Evolutionary conservation across 2,797 vertebrate species (phyloP).

Genomic region (Ambastaia sidthimunki): DNA sequence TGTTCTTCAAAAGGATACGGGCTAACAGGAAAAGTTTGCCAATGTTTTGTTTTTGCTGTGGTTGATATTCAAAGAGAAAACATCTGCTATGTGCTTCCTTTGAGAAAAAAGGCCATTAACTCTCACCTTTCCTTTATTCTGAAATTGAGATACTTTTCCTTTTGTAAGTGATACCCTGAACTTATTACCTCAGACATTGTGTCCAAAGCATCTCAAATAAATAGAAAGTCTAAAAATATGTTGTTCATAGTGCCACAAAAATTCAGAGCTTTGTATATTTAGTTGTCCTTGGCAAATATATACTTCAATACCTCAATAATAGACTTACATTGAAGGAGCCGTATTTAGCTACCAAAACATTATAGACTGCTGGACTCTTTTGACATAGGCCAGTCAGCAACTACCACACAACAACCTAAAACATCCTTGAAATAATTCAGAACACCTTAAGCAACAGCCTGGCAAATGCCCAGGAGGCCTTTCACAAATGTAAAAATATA

Average conservation of each 20-base stretch:
- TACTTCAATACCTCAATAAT: not conserved
- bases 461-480: no score
- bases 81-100: slow-evolving; percentile 3
- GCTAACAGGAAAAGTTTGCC: not conserved
- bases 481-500: not conserved
- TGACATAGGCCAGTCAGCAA: not conserved
- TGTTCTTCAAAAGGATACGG: slow-evolving; percentile 7
- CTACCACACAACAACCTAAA: not conserved
- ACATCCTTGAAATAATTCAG: not conserved
- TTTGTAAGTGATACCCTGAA: not conserved
- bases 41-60: not conserved
- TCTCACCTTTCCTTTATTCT: slow-evolving; percentile 32
- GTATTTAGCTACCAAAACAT: not conserved
- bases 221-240: not conserved
- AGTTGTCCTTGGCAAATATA: no score
- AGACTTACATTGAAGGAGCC: not conserved
- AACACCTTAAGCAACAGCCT: no score
- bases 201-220: not conserved
- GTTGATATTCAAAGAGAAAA: not conserved
- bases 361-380: not conserved
- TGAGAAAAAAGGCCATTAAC: slow-evolving; percentile 25
- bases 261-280: not conserved
- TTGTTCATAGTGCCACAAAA: not conserved
- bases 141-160: not conserved
- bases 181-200: not conserved